Percentiles rank a stretch among this genome's conserved stretches.
phyloP scores from a whole-genome alignment of 2,888 invertebrate species.

The Furcula furcula region DNA sequence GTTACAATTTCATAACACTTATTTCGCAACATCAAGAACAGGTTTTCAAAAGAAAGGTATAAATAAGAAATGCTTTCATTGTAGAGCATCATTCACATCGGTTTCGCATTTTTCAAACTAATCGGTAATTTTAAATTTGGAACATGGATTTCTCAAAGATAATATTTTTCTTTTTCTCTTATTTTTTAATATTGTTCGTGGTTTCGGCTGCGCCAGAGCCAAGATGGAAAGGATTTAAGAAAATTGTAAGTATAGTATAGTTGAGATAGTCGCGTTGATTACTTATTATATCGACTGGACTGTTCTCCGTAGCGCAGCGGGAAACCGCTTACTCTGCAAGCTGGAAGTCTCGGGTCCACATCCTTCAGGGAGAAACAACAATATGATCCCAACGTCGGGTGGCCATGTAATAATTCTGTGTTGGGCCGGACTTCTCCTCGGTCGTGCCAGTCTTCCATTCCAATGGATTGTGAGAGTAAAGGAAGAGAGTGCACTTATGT shows the following conservation, averaged over 20 bases:
- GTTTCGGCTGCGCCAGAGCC: slow-evolving; percentile 40
- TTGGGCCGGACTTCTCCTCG: no score
- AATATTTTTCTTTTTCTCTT: slow-evolving; percentile 31
- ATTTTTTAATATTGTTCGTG: slow-evolving; percentile 20
- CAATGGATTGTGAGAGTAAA: no score
- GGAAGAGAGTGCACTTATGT: no score
- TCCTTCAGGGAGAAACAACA: no score
- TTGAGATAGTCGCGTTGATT: no score
- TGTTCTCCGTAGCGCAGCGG: no score
- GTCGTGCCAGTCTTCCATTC: no score
- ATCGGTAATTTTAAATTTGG: slow-evolving; percentile 3
- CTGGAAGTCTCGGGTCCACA: no score
- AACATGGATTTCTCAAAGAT: slow-evolving; percentile 44
- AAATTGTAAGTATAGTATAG: slow-evolving; percentile 40
- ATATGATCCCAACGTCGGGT: no score
- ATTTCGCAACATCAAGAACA: not conserved
- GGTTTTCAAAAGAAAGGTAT: slow-evolving; percentile 1
- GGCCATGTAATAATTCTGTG: no score
- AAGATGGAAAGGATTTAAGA: slow-evolving; percentile 45
- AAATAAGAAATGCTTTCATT: slow-evolving; percentile 10
- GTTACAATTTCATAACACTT: not conserved
- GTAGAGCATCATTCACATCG: slow-evolving; percentile 9
- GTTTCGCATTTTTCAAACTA: not conserved
- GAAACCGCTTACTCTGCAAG: no score
- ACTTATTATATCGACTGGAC: no score